Evolutionary conservation across 1,140 invertebrate genomes (phyloP).

Genomic region (Philaenus spumarius): DNA sequence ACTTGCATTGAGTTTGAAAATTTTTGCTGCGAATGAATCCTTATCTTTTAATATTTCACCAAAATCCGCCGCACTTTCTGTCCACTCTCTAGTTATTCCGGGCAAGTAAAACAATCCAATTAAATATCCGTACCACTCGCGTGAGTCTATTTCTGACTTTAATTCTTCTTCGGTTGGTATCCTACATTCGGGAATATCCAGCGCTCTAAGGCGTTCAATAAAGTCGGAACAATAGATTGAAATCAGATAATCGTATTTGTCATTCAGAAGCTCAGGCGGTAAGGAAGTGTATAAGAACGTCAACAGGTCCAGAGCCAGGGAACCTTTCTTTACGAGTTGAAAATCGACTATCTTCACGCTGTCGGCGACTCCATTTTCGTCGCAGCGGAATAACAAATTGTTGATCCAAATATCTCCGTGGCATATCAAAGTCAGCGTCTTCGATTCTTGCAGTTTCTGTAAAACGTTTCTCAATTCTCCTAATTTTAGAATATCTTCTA

Average conservation of each 20-base stretch:
- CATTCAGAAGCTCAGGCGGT: background rate
- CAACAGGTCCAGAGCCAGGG: background rate
- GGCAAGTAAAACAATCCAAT: too few species aligned
- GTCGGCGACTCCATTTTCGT: background rate
- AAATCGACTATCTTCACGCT: background rate
- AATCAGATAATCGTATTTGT: background rate
- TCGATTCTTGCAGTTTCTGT: background rate
- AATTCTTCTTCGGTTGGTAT: background rate
- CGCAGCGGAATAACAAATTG: background rate
- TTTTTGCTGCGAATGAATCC: too few species aligned
- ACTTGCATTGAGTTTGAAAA: too few species aligned
- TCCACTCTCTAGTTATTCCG: too few species aligned
- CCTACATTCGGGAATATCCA: background rate
- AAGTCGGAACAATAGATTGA: background rate
- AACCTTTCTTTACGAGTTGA: background rate
- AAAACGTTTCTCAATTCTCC: background rate
- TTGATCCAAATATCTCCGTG: conserved; percentile 10
- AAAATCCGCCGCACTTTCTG: too few species aligned
- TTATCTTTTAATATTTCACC: too few species aligned
- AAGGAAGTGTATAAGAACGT: background rate
- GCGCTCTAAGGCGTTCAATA: background rate
- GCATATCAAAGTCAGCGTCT: background rate
- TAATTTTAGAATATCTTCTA: too few species aligned
- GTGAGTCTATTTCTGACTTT: background rate
- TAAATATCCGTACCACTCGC: background rate